Conservation (phyloP, 2,797 vertebrate genomes). For the Acanthurus tractus region DNA sequence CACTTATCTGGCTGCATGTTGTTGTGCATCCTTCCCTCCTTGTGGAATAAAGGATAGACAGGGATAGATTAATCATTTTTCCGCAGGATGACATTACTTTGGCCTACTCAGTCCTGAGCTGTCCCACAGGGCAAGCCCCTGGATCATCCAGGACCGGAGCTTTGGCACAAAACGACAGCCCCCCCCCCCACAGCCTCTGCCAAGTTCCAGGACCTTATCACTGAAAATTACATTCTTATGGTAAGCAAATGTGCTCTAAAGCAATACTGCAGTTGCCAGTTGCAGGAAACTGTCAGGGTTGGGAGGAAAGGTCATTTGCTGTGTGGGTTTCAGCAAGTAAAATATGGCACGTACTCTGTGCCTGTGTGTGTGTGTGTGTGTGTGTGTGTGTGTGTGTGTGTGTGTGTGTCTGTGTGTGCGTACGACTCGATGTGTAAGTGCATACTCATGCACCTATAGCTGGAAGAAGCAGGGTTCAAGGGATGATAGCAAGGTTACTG, state of each 20-base stretch:
- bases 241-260: constrained; percentile 85
- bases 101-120: constrained; percentile 83
- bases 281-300: constrained; percentile 77
- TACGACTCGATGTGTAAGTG: not conserved
- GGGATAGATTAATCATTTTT: constrained; percentile 86
- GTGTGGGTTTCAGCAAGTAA: constrained; percentile 67
- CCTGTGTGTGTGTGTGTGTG: constrained; percentile 15
- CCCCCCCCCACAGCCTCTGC: constrained; percentile 69
- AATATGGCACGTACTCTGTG: constrained; percentile 51
- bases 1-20: constrained; percentile 72
- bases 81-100: constrained; percentile 85
- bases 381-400: constrained; percentile 26
- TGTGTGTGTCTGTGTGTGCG: not conserved
- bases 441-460: constrained; percentile 9
- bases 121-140: constrained; percentile 83
- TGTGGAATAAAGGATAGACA: constrained; percentile 79
- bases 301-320: constrained; percentile 76
- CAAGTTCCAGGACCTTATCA: constrained; percentile 86
- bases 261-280: constrained; percentile 80
- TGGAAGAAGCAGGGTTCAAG: constrained; percentile 60
- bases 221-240: constrained; percentile 88
- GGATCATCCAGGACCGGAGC: constrained; percentile 82
- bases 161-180: constrained; percentile 83
- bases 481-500: constrained; percentile 71
- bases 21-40: constrained; percentile 71